Conservation (phyloP, 2,797 vertebrate genomes). For the Momotus momota region DNA sequence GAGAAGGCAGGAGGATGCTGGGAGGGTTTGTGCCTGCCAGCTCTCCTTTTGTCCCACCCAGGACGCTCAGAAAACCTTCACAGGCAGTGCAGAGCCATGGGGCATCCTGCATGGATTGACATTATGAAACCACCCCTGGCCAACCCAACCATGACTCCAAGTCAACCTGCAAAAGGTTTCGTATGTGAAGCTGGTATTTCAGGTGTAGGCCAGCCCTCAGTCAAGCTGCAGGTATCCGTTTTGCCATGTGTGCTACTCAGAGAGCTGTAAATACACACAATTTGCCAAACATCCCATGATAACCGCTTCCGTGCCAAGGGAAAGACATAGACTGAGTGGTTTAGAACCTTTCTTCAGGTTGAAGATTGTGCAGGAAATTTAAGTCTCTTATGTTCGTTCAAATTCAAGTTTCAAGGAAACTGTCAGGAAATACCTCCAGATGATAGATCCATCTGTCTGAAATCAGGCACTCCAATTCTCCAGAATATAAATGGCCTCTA, state of each 20-base stretch:
- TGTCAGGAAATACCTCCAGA: not conserved
- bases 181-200: not conserved
- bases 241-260: not conserved
- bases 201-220: not conserved
- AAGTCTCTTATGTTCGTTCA: not conserved
- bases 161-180: not conserved
- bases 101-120: fast-evolving
- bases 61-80: not conserved
- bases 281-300: not conserved
- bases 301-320: not conserved
- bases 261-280: not conserved
- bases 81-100: fast-evolving
- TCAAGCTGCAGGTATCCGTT: not conserved
- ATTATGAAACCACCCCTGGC: fast-evolving
- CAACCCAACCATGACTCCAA: fast-evolving
- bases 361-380: not conserved
- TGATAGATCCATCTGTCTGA: not conserved
- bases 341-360: not conserved
- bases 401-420: not conserved
- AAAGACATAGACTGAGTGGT: not conserved
- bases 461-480: not conserved
- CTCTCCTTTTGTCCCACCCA: not conserved
- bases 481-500: not conserved
- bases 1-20: not conserved
- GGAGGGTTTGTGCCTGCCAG: not conserved